Conservation (phyloP, 92 coral and sea anemone species). For the Palythoa caribaeorum region DNA sequence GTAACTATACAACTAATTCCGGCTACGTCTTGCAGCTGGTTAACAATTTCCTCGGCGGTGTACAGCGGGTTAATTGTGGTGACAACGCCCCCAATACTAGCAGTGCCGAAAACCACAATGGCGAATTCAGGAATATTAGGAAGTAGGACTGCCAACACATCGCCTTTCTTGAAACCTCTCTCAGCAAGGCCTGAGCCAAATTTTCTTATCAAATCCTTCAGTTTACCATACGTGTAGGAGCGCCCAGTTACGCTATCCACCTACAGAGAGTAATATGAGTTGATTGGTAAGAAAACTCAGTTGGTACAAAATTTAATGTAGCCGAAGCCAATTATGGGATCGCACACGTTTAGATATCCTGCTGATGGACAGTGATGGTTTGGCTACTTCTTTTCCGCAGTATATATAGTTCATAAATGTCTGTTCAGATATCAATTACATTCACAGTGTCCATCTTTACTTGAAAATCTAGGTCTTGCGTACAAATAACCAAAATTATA, state of each 20-base stretch:
- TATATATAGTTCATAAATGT: too few species aligned
- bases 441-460: too few species aligned
- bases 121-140: slow-evolving; percentile 87
- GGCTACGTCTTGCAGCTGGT: slow-evolving; percentile 74
- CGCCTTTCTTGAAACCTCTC: slow-evolving; percentile 86
- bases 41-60: slow-evolving; percentile 72
- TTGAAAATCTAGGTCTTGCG: too few species aligned
- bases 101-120: slow-evolving; percentile 67
- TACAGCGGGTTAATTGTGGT: slow-evolving; percentile 82
- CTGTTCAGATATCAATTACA: too few species aligned
- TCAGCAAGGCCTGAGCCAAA: slow-evolving; percentile 80
- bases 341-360: too few species aligned
- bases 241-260: slow-evolving; percentile 73
- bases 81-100: slow-evolving; percentile 77
- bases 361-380: too few species aligned
- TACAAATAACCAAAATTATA: too few species aligned
- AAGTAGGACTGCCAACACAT: slow-evolving; percentile 77
- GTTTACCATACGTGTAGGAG: slow-evolving; percentile 74
- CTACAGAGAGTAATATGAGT: slow-evolving; percentile 37
- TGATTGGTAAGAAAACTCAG: too few species aligned
- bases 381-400: too few species aligned
- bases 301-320: too few species aligned
- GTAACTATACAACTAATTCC: slow-evolving; percentile 73
- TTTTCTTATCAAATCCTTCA: slow-evolving; percentile 58
- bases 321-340: too few species aligned